A percentile compares a stretch with the other conserved stretches of the same genome.
These are phyloP conservation scores for Helicoverpa armigera DNA, from an alignment of 1,140 invertebrate genomes.

Conservation along the genomic window DNA sequence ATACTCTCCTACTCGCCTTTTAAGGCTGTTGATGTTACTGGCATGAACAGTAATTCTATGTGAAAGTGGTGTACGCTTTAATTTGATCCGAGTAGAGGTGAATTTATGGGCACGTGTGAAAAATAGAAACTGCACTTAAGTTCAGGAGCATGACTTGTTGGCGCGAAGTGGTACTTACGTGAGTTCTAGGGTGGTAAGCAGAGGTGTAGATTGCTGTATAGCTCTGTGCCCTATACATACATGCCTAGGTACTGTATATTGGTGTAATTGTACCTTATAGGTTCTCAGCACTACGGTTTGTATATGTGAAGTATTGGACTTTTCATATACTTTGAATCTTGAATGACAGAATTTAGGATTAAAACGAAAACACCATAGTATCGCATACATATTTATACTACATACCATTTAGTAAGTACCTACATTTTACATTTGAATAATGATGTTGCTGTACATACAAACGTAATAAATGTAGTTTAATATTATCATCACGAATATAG, in stretches of 20 bases:
- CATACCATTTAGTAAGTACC: not conserved
- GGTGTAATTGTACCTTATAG: not conserved
- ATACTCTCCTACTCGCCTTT: no score
- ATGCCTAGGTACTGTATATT: not conserved
- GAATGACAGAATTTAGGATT: no score
- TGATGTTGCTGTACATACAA: not conserved
- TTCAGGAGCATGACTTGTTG: slow-evolving; percentile 38
- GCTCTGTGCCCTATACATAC: not conserved
- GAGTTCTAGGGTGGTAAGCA: not conserved
- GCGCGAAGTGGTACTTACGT: not conserved
- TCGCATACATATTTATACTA: not conserved
- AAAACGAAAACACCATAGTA: no score
- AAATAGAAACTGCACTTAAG: slow-evolving; percentile 44
- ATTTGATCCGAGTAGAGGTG: slow-evolving; percentile 43
- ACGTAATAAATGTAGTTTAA: no score
- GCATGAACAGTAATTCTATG: slow-evolving; percentile 42
- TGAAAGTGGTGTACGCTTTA: slow-evolving; percentile 46
- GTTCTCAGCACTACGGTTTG: not conserved
- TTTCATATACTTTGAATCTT: not conserved
- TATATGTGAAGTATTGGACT: not conserved
- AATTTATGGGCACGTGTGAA: slow-evolving; percentile 45
- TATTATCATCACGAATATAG: no score
- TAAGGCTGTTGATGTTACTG: slow-evolving; percentile 28
- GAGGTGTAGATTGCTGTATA: not conserved
- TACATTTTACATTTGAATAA: not conserved